A percentile compares a stretch with the other conserved stretches of the same genome.
Evolutionary conservation across 2,888 invertebrate species (phyloP).

Genomic region (Cepaea hortensis): DNA sequence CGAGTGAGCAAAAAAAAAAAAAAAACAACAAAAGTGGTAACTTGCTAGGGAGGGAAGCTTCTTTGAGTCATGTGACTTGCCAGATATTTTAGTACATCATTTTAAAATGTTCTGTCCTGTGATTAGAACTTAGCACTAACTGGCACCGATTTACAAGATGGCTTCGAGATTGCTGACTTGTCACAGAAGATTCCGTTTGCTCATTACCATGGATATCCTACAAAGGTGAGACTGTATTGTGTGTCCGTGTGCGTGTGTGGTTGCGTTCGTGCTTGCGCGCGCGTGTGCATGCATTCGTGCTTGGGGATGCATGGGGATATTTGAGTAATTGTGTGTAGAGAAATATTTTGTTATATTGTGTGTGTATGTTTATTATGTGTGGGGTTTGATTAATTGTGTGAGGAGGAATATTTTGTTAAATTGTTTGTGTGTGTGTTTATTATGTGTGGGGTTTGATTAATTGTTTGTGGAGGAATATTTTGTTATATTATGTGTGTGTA

Average conservation of each 20-base stretch:
- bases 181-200: conserved; percentile 64
- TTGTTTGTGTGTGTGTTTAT: no score
- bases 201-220: conserved; percentile 65
- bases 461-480: no score
- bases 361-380: no score
- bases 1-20: no score
- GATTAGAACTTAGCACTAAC: conserved; percentile 59
- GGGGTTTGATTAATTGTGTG: no score
- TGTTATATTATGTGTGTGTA: no score
- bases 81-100: no score
- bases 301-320: neutral
- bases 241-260: neutral
- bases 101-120: neutral
- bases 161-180: conserved; percentile 63
- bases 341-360: no score
- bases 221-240: conserved; percentile 57
- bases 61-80: no score
- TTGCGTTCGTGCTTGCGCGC: neutral
- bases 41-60: neutral
- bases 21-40: no score
- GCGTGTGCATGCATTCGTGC: neutral
- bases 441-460: no score
- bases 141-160: conserved; percentile 62
- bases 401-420: no score
- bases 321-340: neutral